Evolutionary conservation across 2,888 invertebrate species (phyloP), one percentile per base, ranked within the genome.

Genomic region (Doris montereyensis): DNA sequence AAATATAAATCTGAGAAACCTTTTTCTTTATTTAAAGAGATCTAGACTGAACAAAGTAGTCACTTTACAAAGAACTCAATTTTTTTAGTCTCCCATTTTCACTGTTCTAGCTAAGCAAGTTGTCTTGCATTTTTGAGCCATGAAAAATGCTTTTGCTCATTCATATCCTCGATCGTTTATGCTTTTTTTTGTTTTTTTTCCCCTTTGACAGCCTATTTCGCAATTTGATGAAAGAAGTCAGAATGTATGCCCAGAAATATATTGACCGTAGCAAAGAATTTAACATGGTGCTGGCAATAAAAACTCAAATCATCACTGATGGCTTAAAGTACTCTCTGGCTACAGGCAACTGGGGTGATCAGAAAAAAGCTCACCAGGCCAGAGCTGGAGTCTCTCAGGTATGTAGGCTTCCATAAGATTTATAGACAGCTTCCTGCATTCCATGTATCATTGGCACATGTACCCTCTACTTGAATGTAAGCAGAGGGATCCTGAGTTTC

Each of bases 311-410:
- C 78, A 99, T 99, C 81, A 99, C 99, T 0, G 98, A 99, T 91
- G 99, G 99, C 35, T 93, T 99, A 77, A 94, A 98, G 86, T 99
- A 99, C 91, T 99, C 99, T 0, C 93, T 99, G 87, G 99, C 99
- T 85, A 99, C 99, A 41, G 99, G 99, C 57, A 99, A 99, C 92
- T 99, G 99, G 99, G 99, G 99, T 71, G 99, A 99, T 91, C 99
- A 99, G 92, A 99, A 99, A 92, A 99, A 99, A 91, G 99, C 99
- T 78, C 99, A 99, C 94, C 97, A 98, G 92, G 98, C 97, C 28
- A 93, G 98, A 92, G 97, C 97, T 86, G 98, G 98, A 71, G 98
- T 98, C 32, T 97, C 97, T 71, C 97, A 98, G 94, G 94, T 94
- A 83, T n/a, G n/a, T n/a, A n/a, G n/a, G n/a, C n/a, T n/a, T n/a